Evolutionary conservation across 2,888 invertebrate species (phyloP), one percentile per base, ranked within the genome.

Genomic region (Pollenia amentaria): DNA sequence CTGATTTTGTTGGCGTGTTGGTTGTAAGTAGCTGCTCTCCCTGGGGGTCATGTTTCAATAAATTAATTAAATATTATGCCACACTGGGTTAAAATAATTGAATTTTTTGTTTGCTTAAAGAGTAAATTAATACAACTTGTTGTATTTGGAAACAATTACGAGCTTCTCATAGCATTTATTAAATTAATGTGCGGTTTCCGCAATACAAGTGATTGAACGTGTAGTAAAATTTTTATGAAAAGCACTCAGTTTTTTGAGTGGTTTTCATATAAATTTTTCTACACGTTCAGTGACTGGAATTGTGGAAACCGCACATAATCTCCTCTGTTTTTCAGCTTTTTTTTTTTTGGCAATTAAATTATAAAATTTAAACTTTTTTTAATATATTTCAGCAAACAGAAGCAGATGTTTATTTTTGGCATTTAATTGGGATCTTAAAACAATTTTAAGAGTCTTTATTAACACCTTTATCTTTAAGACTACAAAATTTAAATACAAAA

Each of bases 11-110:
- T 21, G 11, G 9, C 1, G 38, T 38, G 16, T 18, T 60, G 21
- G 12, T 29, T 29, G 12, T 46, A 69, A 69, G 72, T 29, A 69
- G 75, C 42, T 62, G 21, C 16, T 3, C 16, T 67, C 77, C 64
- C 64, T 18, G 48, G 75, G 73, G 75, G 48, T 65, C 16, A 65
- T 82, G 79, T 76, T 60, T 79, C 83, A 75, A 73, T 78, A 67
- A 64, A 57, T 79, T 75, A 86, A 86, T 83, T 86, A 82, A 82
- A 57, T 64, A 46, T 62, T 64, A n/a, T 75, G 14, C 40, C 73
- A 75, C 73, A 55, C 46, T 53, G 64, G 4, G 4, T 3, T 12
- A 18, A 48, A 29, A 10, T 75, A 51, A 76, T 65, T 65, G 76
- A 76, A 76, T 64, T 40, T 53, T 16, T 53, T 16, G 16, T 16